A percentile compares a stretch with the other conserved stretches of the same genome.
Evolutionary conservation across 2,888 invertebrate genomes (phyloP).

Genomic region (Hyposoter dolosus): DNA sequence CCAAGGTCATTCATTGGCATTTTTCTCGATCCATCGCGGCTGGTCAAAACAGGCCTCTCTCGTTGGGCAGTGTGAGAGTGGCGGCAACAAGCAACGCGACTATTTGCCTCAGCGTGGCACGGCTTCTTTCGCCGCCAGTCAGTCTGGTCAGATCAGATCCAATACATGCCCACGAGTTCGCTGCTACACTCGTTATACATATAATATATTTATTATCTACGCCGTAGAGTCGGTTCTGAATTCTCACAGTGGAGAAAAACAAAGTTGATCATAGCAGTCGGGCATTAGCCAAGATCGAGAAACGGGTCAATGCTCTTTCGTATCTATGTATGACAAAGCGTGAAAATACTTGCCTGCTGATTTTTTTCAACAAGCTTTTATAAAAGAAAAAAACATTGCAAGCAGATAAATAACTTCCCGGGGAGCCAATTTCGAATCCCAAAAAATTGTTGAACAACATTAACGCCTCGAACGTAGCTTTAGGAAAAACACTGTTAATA

Average conservation of each 20-base stretch:
- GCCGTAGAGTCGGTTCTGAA: background rate
- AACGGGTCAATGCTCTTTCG: slow-evolving; percentile 41
- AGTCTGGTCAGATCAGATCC: slow-evolving; percentile 77
- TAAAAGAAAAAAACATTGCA: background rate
- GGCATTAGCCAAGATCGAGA: slow-evolving; percentile 7
- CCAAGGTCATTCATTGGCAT: background rate
- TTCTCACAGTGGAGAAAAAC: slow-evolving; percentile 37
- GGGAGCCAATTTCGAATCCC: background rate
- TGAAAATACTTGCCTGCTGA: background rate
- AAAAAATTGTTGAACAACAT: slow-evolving; percentile 8
- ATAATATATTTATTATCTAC: slow-evolving; percentile 15
- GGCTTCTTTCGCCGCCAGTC: slow-evolving; percentile 75
- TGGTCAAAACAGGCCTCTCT: background rate
- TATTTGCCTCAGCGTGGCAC: slow-evolving; percentile 73
- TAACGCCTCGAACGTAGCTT: slow-evolving; percentile 11
- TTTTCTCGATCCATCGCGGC: background rate
- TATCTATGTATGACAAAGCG: slow-evolving; percentile 9
- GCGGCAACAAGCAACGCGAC: slow-evolving; percentile 76
- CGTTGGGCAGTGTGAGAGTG: slow-evolving; percentile 52
- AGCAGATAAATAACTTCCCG: background rate
- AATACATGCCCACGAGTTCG: slow-evolving; percentile 50
- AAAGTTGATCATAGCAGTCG: slow-evolving; percentile 70
- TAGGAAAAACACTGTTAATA: background rate
- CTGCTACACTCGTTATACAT: slow-evolving; percentile 38
- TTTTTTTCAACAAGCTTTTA: background rate